These are phyloP conservation scores for Probosciger aterrimus DNA, from an alignment of 2,113 vertebrate species.

Conservation along the genomic window DNA sequence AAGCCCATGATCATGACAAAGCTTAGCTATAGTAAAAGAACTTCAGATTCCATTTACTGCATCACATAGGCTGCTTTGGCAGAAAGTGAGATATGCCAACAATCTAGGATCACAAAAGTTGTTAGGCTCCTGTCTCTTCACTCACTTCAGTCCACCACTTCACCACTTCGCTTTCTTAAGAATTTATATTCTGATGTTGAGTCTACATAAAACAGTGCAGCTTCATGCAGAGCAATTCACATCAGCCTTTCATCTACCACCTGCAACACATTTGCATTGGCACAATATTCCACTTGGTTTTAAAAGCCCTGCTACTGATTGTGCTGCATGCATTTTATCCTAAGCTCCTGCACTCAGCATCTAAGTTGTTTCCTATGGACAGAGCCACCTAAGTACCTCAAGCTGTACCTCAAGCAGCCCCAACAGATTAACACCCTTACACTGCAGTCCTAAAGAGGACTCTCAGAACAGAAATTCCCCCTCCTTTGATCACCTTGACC, in stretches of 20 bases:
- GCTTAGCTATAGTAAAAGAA: neutral
- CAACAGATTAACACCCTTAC: neutral
- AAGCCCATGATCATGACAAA: neutral
- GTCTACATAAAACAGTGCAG: neutral
- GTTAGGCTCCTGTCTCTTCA: neutral
- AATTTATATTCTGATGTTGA: neutral
- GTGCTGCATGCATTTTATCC: neutral
- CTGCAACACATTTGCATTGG: neutral
- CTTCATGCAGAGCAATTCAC: neutral
- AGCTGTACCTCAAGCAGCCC: too few relatives aligned
- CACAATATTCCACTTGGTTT: neutral
- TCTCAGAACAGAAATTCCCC: neutral
- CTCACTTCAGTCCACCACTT: neutral
- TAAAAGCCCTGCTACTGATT: neutral
- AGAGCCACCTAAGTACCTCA: neutral
- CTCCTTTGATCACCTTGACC: neutral
- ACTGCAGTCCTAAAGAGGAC: neutral
- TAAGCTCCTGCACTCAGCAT: neutral
- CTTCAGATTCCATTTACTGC: neutral
- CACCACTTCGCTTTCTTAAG: neutral
- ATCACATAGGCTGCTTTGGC: neutral
- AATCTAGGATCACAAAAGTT: neutral
- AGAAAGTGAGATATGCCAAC: neutral
- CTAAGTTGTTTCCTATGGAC: neutral
- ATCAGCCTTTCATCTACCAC: neutral